Percentiles rank a stretch among this genome's conserved stretches.
These are phyloP conservation scores for Girardinus metallicus DNA, from an alignment of 2,797 vertebrate species.

Conservation along the genomic window DNA sequence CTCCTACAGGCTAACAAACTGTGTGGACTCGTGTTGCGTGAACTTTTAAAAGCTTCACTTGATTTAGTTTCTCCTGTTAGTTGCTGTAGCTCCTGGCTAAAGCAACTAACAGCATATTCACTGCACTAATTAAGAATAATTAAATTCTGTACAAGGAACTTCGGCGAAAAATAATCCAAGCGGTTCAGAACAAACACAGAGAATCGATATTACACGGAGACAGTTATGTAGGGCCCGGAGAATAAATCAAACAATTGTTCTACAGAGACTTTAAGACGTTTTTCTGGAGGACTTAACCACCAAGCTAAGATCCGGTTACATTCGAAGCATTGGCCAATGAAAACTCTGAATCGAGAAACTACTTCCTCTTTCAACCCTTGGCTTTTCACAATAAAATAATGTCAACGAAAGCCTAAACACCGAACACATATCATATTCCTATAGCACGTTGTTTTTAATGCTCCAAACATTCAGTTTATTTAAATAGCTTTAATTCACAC, in stretches of 20 bases:
- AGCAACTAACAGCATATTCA: neutral
- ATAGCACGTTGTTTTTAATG: neutral
- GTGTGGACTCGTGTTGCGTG: neutral
- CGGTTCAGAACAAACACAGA: neutral
- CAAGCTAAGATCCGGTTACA: neutral
- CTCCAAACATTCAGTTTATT: neutral
- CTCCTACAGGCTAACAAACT: neutral
- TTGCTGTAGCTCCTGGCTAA: neutral
- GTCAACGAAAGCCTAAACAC: neutral
- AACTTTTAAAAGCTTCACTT: neutral
- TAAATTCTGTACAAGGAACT: neutral
- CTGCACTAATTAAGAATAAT: neutral
- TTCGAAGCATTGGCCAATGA: neutral
- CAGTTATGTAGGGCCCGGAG: neutral
- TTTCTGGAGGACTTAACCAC: neutral
- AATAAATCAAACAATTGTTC: neutral
- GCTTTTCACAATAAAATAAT: neutral
- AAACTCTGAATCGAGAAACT: neutral
- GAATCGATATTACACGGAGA: neutral
- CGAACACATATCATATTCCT: neutral
- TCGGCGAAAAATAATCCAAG: neutral
- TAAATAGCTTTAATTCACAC: neutral
- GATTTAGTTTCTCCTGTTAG: neutral
- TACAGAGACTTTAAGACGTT: neutral
- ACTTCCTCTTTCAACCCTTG: neutral